Conservation (phyloP, 2,113 vertebrate species). For the Carassius carassius region DNA sequence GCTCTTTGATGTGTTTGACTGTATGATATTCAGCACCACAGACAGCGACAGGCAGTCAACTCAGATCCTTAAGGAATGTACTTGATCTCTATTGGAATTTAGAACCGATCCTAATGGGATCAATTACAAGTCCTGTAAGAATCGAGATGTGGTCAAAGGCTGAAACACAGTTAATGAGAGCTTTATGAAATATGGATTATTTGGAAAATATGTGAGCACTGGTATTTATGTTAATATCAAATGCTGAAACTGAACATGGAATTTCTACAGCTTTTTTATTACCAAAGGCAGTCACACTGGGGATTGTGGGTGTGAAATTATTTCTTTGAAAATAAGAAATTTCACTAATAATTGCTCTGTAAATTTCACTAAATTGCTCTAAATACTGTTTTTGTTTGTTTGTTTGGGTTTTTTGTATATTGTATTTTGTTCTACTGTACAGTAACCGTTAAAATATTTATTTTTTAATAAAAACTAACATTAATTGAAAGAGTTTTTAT, state of each 20-base stretch:
- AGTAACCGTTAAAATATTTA: no score
- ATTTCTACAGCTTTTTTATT: neutral
- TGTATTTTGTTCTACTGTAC: neutral
- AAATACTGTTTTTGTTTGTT: no score
- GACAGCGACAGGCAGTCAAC: constrained; percentile 1
- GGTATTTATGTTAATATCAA: neutral
- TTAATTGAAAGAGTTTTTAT: neutral
- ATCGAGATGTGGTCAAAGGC: neutral
- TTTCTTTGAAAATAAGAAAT: neutral
- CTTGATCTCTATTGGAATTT: neutral
- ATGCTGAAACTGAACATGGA: neutral
- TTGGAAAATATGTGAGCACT: neutral
- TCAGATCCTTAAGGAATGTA: neutral
- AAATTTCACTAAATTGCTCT: neutral
- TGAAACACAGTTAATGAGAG: neutral
- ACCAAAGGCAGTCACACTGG: neutral
- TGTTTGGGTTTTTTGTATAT: no score
- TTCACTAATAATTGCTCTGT: neutral
- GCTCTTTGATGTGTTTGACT: neutral
- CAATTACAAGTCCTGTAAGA: neutral
- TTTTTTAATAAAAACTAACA: no score
- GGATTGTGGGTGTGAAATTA: no score
- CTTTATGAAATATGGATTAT: neutral
- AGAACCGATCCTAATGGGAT: neutral
- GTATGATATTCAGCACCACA: constrained; percentile 33